Base-by-base conservation (phyloP, 2,888 invertebrate species). In the Drosophila nigricruria region DNA sequence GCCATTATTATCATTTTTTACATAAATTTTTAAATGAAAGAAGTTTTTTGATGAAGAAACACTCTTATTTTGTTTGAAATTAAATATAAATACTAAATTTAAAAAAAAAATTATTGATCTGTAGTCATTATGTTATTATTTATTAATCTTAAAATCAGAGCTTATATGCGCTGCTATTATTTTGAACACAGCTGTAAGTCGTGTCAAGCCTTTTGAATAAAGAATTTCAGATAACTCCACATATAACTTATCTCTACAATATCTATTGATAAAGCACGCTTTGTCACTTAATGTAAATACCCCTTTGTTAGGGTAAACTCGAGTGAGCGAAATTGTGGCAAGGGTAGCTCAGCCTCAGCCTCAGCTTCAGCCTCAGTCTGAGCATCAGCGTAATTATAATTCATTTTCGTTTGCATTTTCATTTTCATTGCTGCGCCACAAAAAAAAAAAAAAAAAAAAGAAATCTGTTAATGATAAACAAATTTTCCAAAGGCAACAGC, bases 381-480 rank as follows among this genome's bases (percentile, higher is more conserved):
- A 23, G 27, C 27, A 3, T 47, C 27, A 47, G 47, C n/a, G 70
- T 84, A 88, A 85, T 89, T 85, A 88, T 79, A 89, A 89, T 85
- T 88, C 89, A 85, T 89, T 89, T 82, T 81, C 71, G 64, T 68
- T 71, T 81, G 61, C 81, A n/a, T n/a, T 45, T 45, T 6, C 43
- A 59, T 73, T 79, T 58, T 56, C 30, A 56, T 42, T 54, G 66
- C 56, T 66, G 54, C 58, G 50, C 63, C 58, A 49, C 64, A 72
- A 23, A 43, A 43, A 68, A 72, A n/a, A 2, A 12, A 32, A 32
- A 18, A 40, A 36, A 16, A 16, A 36, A 36, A 34, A 34, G 34
- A 42, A 78, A 81, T 89, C 72, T 66, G 85, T 79, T 89, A 84
- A 85, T 85, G 84, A 85, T 85, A 85, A 85, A 84, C 84, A 85